These are phyloP conservation scores for Calliphora vicina DNA, from an alignment of 1,140 invertebrate genomes.

Conservation along the genomic window DNA sequence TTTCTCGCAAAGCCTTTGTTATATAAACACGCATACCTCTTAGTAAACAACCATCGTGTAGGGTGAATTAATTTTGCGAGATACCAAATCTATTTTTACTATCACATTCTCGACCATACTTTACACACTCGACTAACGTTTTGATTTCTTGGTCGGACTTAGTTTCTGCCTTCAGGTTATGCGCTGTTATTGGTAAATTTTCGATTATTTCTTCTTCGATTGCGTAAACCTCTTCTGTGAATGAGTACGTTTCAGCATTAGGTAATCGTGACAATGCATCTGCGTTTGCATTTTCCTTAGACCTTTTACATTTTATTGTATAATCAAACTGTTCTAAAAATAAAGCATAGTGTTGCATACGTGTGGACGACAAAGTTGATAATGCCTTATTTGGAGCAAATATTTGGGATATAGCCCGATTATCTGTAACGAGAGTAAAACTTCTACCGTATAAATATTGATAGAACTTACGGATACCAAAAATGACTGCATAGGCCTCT, in stretches of 20 bases:
- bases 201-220: constrained; percentile 15
- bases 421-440: constrained; percentile 65
- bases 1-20: not conserved
- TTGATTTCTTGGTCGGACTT: not conserved
- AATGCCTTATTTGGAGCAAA: constrained; percentile 53
- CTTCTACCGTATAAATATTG: constrained; percentile 62
- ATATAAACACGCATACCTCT: constrained; percentile 42
- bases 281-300: constrained; percentile 44
- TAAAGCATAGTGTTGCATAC: constrained; percentile 54
- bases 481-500: constrained; percentile 65
- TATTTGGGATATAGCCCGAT: constrained; percentile 63
- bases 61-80: constrained; percentile 34
- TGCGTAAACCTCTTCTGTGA: not conserved
- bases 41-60: constrained; percentile 43
- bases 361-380: constrained; percentile 61
- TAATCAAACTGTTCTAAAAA: constrained; percentile 45
- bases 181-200: constrained; percentile 9
- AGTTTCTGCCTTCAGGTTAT: not conserved
- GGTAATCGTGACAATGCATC: constrained; percentile 50
- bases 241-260: not conserved
- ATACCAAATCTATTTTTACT: constrained; percentile 21
- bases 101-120: constrained; percentile 29
- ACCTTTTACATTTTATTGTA: constrained; percentile 42
- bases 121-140: constrained; percentile 1
- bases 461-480: constrained; percentile 59